Evolutionary conservation across 2,113 vertebrate species (phyloP), one percentile per base, ranked within the genome.

Genomic region (Emydura subglobosa): DNA sequence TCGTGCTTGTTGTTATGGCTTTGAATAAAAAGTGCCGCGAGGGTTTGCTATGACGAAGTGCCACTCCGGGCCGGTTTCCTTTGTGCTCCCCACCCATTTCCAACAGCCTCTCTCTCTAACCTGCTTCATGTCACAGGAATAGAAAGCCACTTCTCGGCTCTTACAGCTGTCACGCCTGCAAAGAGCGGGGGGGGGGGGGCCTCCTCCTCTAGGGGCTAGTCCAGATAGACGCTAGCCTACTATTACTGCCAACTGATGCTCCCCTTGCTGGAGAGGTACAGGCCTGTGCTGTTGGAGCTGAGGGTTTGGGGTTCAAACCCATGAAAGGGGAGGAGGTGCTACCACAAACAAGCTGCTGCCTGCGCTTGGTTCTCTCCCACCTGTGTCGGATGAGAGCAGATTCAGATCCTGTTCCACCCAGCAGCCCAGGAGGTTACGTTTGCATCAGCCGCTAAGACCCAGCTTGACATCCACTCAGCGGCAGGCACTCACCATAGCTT

Each of bases 21-120:
- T 93, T 94, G 85, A 97, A 97, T 97, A 97, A 97, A 97, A 96
- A 97, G 82, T 96, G 90, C 92, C 93, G 78, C 29, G 47, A 97
- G 87, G 86, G 94, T 95, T 95, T 94, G 92, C 92, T 84, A 90
- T 10, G 44, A 95, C 87, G 85, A 80, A 94, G 61, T 81, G 79
- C 44, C 85, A 57, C 87, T 79, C 80, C 61, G 92, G 83, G 59
- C 59, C 89, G 79, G 93, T 29, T 76, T 87, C 83, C 84, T 90
- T 76, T 78, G 24, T 13, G 39, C 25, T 54, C 65, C 57, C 59
- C 29, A 27, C 78, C 44, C n/a, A 68, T 87, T 42, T 79, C 68
- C 49, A 34, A 21, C 34, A 34, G 27, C 39, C 22, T 34, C 29
- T n/a, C 21, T 83, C 7, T 47, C 51, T 47, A 83, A n/a, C n/a